Base-by-base conservation (phyloP, 2,888 invertebrate species). In the Epinotia ramella region DNA sequence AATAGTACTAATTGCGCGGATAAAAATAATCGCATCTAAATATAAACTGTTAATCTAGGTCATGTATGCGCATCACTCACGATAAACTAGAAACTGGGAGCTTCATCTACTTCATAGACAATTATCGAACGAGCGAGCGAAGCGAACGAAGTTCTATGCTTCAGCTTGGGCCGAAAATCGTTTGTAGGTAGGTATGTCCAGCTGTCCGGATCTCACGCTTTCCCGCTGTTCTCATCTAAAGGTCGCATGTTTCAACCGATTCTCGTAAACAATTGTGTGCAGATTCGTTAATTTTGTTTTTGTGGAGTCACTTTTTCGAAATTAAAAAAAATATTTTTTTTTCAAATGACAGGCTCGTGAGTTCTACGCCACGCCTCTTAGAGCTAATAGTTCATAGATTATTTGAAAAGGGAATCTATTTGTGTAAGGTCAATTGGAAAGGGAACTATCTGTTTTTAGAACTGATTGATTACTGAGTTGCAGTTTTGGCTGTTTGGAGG, bases 11-110 rank as follows among this genome's bases (percentile, higher is more conserved):
- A 75, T 71, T 75, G 20, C 40, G 53, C 9, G 60, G 18, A 60
- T 75, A 75, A 66, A 75, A 71, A 75, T 75, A 75, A 71, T 71
- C 59, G 4, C 5, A 24, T 66, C 75, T 75, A 75, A 60, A 71
- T 60, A 75, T 75, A 75, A 40, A 11, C 59, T 12, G 40, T 9
- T 56, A 62, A 71, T 71, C 53, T 62, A 66, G 75, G 70, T 20
- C 70, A 75, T 46, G 69, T 65, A 65, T 56, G 44, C 57, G 60
- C 70, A 57, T 63, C 60, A 66, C 33, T 24, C 18, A 16, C 28
- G 46, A 69, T 70, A n/a, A 59, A 28, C 57, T 59, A 60, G 53
- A 60, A 75, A 70, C 24, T 53, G 49, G 24, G 11, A 49, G 46
- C 44, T 63, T 69, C 62, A 68, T 68, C 56, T 33, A 69, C 53